A percentile compares a stretch with the other conserved stretches of the same genome.
Evolutionary conservation across 2,113 vertebrate genomes (phyloP).

Genomic region (Falcunculus frontatus): DNA sequence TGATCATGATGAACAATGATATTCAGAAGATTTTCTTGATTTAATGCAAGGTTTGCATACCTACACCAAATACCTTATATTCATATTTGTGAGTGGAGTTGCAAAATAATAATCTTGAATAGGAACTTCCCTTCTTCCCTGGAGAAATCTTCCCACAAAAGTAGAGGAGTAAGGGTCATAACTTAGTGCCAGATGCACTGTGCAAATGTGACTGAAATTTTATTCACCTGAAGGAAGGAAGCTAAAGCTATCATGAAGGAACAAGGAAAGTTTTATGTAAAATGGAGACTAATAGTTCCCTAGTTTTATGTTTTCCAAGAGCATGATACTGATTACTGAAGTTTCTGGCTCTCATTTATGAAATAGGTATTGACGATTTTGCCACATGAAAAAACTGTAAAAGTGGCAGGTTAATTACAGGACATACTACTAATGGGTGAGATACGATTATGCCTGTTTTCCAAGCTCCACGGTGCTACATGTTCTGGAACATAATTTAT

Average conservation of each 20-base stretch:
- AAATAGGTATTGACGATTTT: not conserved
- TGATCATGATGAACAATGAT: not conserved
- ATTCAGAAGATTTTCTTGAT: not conserved
- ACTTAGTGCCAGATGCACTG: not conserved
- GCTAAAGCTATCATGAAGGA: not conserved
- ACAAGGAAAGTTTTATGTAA: not conserved
- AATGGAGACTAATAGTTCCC: not conserved
- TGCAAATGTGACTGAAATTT: not conserved
- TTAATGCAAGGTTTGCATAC: not conserved
- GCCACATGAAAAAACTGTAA: not conserved
- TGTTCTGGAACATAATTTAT: not conserved
- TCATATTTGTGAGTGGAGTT: not conserved
- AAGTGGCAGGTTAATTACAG: not conserved
- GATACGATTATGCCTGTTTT: not conserved
- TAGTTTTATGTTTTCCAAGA: not conserved
- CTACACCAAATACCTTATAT: not conserved
- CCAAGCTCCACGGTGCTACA: not conserved
- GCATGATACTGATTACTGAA: not conserved
- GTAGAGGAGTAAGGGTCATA: not conserved
- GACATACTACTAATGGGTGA: not conserved
- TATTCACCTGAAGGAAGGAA: not conserved
- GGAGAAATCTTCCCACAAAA: not conserved
- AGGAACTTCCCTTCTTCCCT: not conserved
- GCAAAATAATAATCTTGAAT: not conserved
- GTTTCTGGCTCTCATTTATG: not conserved